Base-by-base conservation (phyloP, 2,113 vertebrate genomes). In the Pygoscelis antarcticus region DNA sequence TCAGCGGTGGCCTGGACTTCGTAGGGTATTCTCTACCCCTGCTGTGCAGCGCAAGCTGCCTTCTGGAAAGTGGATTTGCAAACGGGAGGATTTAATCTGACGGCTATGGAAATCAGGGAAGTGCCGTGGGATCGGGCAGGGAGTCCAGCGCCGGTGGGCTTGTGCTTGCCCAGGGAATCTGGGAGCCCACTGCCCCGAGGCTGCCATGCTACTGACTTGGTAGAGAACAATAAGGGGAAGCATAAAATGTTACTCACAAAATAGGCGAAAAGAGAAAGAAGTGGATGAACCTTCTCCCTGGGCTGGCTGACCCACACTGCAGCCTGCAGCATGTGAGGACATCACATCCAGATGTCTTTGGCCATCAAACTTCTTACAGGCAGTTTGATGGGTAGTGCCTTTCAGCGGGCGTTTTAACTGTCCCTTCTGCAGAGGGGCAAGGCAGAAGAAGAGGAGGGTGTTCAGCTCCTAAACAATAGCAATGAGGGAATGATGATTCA, bases 241-340 rank as follows among this genome's bases (percentile, higher is more conserved):
- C 44, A 65, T 29, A 40, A 70, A 77, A 83, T 22, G 30, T 57
- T 40, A 23, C 10, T 23, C 10, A 23, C 30, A 57, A 74, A 84
- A 90, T 27, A 70, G 74, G 40, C 65, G 44, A 75, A 62, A 64
- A 76, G 46, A 49, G 51, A 84, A 54, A 75, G 42, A 85, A 85
- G 40, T 7, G 55, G 75, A 13, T 83, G 70, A 80, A 61, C 34
- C 12, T 61, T 70, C 36, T 40, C 23, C 46, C 36, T 22, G 51
- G 22, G 49, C 65, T 90, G 69, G 32, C 58, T 36, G 76, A 40
- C 0, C 1, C 42, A 14, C 0, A 0, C 20, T 44, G 75, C 46
- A 68, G 40, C 51, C 65, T 62, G 60, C 47, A 49, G 60, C 13
- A 46, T 1, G 1, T 3, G 78, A 66, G 81, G 58, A 21, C 19